Percentiles rank a stretch among this genome's conserved stretches.
Evolutionary conservation across 2,797 vertebrate species (phyloP).

Genomic region (Acrocephalus scirpaceus): DNA sequence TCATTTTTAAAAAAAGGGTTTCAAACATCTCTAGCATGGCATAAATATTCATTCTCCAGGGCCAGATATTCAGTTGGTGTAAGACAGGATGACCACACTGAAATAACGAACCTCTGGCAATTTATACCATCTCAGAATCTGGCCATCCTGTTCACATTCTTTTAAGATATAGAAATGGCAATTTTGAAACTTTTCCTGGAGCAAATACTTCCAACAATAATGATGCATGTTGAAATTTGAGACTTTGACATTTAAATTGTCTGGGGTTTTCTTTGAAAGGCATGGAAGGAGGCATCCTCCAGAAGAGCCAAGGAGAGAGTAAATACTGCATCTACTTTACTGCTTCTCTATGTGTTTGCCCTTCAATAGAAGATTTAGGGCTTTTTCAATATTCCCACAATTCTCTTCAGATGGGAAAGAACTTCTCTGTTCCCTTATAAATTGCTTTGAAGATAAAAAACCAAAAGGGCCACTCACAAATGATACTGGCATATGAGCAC

Average conservation of each 20-base stretch:
- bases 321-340: constrained; percentile 40
- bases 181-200: constrained; percentile 57
- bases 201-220: constrained; percentile 48
- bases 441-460: constrained; percentile 21
- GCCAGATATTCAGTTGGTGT: constrained; percentile 54
- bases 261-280: constrained; percentile 44
- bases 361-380: constrained; percentile 23
- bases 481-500: not conserved
- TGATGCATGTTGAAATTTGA: constrained; percentile 49
- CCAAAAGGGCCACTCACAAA: not conserved
- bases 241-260: constrained; percentile 58
- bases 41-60: constrained; percentile 58
- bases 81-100: constrained; percentile 16
- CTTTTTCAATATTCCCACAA: constrained; percentile 36
- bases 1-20: not conserved
- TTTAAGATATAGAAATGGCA: constrained; percentile 11
- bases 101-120: constrained; percentile 14
- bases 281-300: constrained; percentile 35
- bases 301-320: constrained; percentile 30
- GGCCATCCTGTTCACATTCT: constrained; percentile 35
- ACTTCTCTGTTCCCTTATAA: constrained; percentile 7
- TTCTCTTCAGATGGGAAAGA: constrained; percentile 20
- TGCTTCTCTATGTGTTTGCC: not conserved
- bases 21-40: constrained; percentile 24
- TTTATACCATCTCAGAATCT: constrained; percentile 43